Conservation (phyloP, 2,113 vertebrate genomes). For the Poicephalus gulielmi region DNA sequence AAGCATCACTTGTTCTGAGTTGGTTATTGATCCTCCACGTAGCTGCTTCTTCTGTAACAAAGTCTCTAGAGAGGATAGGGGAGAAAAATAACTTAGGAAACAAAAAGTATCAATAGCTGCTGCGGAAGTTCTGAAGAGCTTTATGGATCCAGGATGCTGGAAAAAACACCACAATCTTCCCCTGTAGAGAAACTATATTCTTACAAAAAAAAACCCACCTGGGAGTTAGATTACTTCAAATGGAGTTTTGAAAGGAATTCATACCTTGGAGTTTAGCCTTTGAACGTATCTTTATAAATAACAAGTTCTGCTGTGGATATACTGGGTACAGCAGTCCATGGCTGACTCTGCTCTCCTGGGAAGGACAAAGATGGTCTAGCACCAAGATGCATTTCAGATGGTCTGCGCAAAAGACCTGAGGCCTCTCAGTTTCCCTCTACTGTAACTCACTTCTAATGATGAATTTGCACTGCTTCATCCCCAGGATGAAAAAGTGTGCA, state of each 20-base stretch:
- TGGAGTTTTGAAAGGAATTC: neutral
- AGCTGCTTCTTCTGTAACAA: constrained; percentile 7
- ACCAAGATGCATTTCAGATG: neutral
- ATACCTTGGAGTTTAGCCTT: neutral
- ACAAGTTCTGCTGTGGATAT: neutral
- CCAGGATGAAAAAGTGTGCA: neutral
- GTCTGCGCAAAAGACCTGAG: neutral
- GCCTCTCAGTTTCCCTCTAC: neutral
- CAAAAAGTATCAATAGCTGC: neutral
- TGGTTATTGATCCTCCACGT: neutral
- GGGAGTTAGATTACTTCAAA: neutral
- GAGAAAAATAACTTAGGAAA: neutral
- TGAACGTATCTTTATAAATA: neutral
- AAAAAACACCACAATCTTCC: neutral
- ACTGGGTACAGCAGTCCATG: neutral
- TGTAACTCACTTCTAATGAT: neutral
- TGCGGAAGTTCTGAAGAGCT: neutral
- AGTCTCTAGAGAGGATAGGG: neutral
- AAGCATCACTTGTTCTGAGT: neutral
- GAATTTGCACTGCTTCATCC: neutral
- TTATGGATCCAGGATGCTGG: neutral
- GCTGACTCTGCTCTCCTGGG: neutral
- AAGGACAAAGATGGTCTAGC: neutral
- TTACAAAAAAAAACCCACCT: neutral
- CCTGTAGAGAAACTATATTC: neutral